Base-by-base conservation (phyloP, 2,888 invertebrate genomes). In the Hemistola chrysoprasaria region DNA sequence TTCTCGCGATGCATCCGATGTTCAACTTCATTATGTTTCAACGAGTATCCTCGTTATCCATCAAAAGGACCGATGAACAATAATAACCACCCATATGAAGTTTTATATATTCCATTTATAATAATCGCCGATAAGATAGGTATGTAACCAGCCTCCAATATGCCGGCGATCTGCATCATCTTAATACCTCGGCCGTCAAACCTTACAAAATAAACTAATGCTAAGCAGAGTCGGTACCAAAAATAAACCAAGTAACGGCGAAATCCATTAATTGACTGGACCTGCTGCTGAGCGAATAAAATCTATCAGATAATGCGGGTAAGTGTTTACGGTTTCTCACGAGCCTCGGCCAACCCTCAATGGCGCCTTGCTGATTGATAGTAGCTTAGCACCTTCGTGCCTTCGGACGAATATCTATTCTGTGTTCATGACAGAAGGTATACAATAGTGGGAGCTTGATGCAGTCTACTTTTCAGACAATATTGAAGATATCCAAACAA, bases 281-380 rank as follows among this genome's bases (percentile, higher is more conserved):
- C 85, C 81, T 74, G 81, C 79, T 66, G 79, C 75, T 74, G 74
- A 71, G 82, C 70, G 70, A 79, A 85, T 86, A 85, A 85, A 87
- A 79, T 68, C 61, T 75, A 85, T 86, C 83, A 76, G 87, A 87
- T 88, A 85, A 86, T 78, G 72, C 73, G 81, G 77, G 82, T 85
- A 87, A 86, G 86, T 86, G 86, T 88, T 88, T 87, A 88, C 86
- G 78, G 83, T 81, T 87, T 87, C 88, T 88, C 86, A 88, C 86
- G 84, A 81, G 73, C 73, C 76, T 73, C 71, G 77, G 65, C 80
- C 83, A 85, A 78, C 86, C 86, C 86, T 88, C 86, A 85, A 87
- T 88, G 87, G 88, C 88, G 87, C 87, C 88, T 81, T 66, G 65
- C 84, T 88, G 88, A 88, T 88, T 86, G 86, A 87, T 87, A 86